phyloP scores from a whole-genome alignment of 2,113 vertebrate species.

The Psammodynastes pulverulentus region DNA sequence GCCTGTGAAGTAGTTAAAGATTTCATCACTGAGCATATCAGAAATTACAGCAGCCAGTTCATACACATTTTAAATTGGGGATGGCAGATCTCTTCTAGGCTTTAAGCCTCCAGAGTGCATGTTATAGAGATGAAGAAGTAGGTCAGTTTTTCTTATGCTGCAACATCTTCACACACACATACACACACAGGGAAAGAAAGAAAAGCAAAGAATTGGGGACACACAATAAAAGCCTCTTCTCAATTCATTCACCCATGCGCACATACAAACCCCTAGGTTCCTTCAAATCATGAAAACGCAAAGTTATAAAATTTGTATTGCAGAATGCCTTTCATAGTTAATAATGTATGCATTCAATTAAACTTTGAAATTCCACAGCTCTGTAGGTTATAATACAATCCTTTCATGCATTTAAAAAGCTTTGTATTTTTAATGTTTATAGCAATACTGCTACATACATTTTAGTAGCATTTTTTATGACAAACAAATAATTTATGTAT shows the following conservation, averaged over 20 bases:
- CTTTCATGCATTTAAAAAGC: neutral
- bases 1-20: neutral
- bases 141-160: neutral
- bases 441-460: neutral
- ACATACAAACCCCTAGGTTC: neutral
- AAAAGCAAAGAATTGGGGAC: neutral
- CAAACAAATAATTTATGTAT: neutral
- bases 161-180: neutral
- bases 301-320: neutral
- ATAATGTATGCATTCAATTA: neutral
- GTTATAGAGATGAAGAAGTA: neutral
- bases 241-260: neutral
- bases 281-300: neutral
- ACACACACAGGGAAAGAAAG: neutral
- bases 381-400: neutral
- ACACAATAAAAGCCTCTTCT: neutral
- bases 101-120: neutral
- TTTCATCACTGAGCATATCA: neutral
- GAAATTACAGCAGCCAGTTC: neutral
- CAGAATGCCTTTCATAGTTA: neutral
- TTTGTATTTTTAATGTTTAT: neutral
- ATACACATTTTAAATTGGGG: neutral
- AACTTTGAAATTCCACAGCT: neutral
- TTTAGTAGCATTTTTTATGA: neutral
- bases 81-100: neutral